These are phyloP conservation scores for Siderastrea radians DNA, from an alignment of 92 coral and sea anemone species.

Conservation along the genomic window DNA sequence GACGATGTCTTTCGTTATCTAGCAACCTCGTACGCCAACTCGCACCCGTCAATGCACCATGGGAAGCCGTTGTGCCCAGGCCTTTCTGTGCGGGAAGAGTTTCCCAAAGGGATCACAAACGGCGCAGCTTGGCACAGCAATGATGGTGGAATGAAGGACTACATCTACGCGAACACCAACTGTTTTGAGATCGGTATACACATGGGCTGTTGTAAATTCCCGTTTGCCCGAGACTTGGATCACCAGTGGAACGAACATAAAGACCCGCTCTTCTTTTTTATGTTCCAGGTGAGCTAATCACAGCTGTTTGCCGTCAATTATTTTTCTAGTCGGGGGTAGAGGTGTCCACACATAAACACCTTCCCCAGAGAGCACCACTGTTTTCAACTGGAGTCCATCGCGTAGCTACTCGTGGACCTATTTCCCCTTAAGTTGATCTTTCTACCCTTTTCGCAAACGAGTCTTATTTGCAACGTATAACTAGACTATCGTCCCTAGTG, in stretches of 20 bases:
- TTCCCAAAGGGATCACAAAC: slow-evolving; percentile 82
- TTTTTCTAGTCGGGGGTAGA: too few species aligned
- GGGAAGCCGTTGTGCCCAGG: slow-evolving; percentile 99
- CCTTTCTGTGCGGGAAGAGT: slow-evolving; percentile 81
- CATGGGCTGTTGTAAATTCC: slow-evolving; percentile 98
- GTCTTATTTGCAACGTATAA: too few species aligned
- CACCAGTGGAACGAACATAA: slow-evolving; percentile 93
- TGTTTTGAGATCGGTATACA: slow-evolving; percentile 87
- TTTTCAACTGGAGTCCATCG: too few species aligned
- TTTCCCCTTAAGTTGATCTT: too few species aligned
- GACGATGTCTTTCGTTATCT: slow-evolving; percentile 92
- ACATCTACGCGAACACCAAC: slow-evolving; percentile 81
- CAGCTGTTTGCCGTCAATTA: neutral
- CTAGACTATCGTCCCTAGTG: too few species aligned
- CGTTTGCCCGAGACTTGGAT: slow-evolving; percentile 84
- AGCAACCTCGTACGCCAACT: slow-evolving; percentile 87
- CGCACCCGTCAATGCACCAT: slow-evolving; percentile 96
- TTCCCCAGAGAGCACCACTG: too few species aligned
- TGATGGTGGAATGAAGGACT: slow-evolving; percentile 88
- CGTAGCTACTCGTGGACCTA: too few species aligned
- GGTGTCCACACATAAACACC: too few species aligned
- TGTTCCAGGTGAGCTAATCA: slow-evolving; percentile 81
- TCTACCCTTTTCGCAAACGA: too few species aligned
- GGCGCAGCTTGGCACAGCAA: slow-evolving; percentile 84
- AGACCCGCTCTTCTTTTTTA: slow-evolving; percentile 79